Conservation (phyloP, 2,113 vertebrate species). For the Plotosus lineatus region DNA sequence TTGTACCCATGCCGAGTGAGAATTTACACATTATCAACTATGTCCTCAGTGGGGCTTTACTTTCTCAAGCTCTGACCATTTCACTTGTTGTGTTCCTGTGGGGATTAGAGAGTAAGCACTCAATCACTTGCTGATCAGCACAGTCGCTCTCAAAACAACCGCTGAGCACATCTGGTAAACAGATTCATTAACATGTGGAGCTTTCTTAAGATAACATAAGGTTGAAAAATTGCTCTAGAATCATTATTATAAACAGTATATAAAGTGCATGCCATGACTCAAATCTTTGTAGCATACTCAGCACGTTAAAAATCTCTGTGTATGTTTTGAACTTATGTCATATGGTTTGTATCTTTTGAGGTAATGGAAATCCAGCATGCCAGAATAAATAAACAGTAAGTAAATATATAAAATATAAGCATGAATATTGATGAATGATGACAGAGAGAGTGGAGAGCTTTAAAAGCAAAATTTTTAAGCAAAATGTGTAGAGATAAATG, state of each 20-base stretch:
- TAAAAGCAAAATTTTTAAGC: too few relatives aligned
- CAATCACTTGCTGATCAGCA: conserved; percentile 22
- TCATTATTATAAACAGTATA: not conserved
- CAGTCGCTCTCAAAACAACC: not conserved
- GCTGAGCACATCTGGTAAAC: conserved; percentile 21
- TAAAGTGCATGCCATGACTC: not conserved
- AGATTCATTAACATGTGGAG: conserved; percentile 26
- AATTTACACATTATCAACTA: conserved; percentile 43
- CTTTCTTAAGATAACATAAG: not conserved
- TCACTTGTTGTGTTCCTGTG: conserved; percentile 20
- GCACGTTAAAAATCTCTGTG: not conserved
- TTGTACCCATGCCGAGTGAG: conserved; percentile 37
- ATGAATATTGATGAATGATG: not conserved
- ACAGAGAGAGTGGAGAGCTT: not conserved
- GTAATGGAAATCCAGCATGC: not conserved
- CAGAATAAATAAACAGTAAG: not conserved
- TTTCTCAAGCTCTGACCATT: conserved; percentile 24
- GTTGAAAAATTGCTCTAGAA: not conserved
- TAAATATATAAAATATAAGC: not conserved
- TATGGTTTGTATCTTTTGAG: not conserved
- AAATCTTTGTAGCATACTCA: not conserved
- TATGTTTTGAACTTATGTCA: not conserved
- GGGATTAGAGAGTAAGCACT: conserved; percentile 3
- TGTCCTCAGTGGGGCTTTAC: conserved; percentile 21
- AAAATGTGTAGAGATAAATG: not conserved